Evolutionary conservation across 2,113 vertebrate species (phyloP), one percentile per base, ranked within the genome.

Genomic region (Dipodomys merriami): DNA sequence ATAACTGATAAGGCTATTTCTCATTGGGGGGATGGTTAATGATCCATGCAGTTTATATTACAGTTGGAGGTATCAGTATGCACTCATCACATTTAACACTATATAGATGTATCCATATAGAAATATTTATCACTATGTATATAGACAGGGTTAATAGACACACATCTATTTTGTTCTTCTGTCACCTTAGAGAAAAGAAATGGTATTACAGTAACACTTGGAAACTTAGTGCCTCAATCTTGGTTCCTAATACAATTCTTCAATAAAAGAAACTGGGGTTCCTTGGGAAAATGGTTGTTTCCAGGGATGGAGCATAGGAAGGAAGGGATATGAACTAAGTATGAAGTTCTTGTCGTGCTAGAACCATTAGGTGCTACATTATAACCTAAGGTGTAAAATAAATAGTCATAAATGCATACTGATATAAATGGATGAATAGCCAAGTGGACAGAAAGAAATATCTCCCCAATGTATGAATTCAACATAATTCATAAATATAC

Each of bases 21-120:
- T 53, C 49, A 53, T 2, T 53, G 49, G 11, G 49, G 49, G 49
- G 11, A 53, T 53, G 49, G 49, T 53, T 53, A 84, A 73, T 16
- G 23, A 69, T 2, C 62, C 1, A 0, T 33, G 57, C 0, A 25
- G 33, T 10, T 13, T 22, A 11, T 30, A 5, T 0, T 25, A 12
- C 35, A 60, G 15, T 30, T 60, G 80, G 35, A 85, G 27, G 62
- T 15, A n/a, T 68, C 29, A 49, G 20, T 30, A 46, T 6, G 10
- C 92, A 65, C n/a, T 86, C 12, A 53, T 53, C 83, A 71, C 3
- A 27, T 68, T 72, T 60, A 88, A 19, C n/a, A 80, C 76, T 65
- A 62, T 27, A 60, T 23, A 74, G 27, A 74, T 12, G 39, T 15
- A 76, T 18, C 68, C 35, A 33, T 12, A 77, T 0, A 77, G 60